Percentiles rank a stretch among this genome's conserved stretches.
phyloP scores from a whole-genome alignment of 2,888 invertebrate genomes.

The Schizotus pectinicornis region DNA sequence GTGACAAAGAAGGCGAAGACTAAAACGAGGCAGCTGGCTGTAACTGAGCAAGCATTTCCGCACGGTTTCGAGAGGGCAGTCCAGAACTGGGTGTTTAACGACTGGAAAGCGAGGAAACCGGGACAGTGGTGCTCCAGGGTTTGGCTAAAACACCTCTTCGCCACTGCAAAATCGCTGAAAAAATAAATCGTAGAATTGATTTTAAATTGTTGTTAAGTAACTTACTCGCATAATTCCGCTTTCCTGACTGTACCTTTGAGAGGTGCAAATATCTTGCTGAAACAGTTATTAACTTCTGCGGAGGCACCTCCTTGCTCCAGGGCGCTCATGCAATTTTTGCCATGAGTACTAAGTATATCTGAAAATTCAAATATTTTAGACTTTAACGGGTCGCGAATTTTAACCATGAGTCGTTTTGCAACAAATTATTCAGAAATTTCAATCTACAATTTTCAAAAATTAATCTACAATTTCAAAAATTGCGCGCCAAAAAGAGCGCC shows the following conservation, averaged over 20 bases:
- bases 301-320: constrained; percentile 1
- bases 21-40: background rate
- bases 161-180: constrained; percentile 15
- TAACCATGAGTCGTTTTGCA: no score
- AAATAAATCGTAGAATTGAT: background rate
- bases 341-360: constrained; percentile 24
- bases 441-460: no score
- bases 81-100: constrained; percentile 15
- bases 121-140: constrained; percentile 4
- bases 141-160: constrained; percentile 16
- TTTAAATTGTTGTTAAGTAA: background rate
- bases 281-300: constrained; percentile 12
- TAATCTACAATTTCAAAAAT: no score
- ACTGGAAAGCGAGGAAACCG: constrained; percentile 9
- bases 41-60: constrained; percentile 7
- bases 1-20: constrained; percentile 4
- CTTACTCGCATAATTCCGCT: constrained; percentile 17
- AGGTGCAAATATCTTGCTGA: constrained; percentile 12
- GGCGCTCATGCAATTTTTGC: constrained; percentile 4
- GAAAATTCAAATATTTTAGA: background rate
- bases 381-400: no score
- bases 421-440: no score
- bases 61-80: constrained; percentile 16
- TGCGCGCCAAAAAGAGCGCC: no score
- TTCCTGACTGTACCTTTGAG: constrained; percentile 4